phyloP scores from a whole-genome alignment of 2,113 vertebrate species.

The Felis chaus region DNA sequence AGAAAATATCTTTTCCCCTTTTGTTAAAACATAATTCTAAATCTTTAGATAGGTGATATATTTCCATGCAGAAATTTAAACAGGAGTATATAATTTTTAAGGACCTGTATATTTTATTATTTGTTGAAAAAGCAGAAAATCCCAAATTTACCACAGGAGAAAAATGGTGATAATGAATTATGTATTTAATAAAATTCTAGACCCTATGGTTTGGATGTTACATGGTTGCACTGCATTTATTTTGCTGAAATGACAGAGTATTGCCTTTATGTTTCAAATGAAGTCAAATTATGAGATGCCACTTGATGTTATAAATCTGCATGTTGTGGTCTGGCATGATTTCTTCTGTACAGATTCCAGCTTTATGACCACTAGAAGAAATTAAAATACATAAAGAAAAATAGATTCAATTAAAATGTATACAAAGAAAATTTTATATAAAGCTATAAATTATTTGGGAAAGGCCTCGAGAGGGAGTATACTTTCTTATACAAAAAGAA shows the following conservation, averaged over 20 bases:
- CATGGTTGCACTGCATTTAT: constrained; percentile 57
- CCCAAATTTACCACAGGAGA: background rate
- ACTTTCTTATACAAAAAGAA: background rate
- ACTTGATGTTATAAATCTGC: background rate
- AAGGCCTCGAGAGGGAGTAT: background rate
- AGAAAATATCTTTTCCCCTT: background rate
- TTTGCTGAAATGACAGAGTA: background rate
- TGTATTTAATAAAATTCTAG: background rate
- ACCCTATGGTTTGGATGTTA: background rate
- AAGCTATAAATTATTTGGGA: background rate
- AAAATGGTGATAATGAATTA: background rate
- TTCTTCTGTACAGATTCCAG: constrained; percentile 24
- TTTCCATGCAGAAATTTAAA: background rate
- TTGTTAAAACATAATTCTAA: background rate
- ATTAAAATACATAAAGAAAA: constrained; percentile 46
- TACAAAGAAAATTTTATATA: background rate
- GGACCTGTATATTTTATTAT: background rate
- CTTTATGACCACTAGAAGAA: constrained; percentile 59
- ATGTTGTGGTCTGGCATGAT: background rate
- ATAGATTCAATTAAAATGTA: background rate
- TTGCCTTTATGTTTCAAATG: constrained; percentile 32
- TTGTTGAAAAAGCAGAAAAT: background rate
- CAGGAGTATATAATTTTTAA: background rate
- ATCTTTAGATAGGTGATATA: background rate
- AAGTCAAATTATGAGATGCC: background rate